phyloP scores from a whole-genome alignment of 2,888 invertebrate genomes.

The Eupithecia inturbata region DNA sequence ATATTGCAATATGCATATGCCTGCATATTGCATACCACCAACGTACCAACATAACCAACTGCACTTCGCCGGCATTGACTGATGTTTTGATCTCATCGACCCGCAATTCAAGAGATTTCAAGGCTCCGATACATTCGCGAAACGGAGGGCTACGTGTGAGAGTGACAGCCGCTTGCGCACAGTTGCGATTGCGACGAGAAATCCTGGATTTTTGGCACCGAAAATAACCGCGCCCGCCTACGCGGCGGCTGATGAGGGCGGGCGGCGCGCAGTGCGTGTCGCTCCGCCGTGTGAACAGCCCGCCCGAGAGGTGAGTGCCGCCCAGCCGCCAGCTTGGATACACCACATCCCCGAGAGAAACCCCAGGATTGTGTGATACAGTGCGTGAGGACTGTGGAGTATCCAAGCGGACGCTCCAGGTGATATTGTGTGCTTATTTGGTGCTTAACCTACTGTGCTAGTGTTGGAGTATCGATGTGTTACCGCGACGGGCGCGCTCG shows the following conservation, averaged over 20 bases:
- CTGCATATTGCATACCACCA: not conserved
- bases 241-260: conserved; percentile 69
- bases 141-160: conserved; percentile 57
- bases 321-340: conserved; percentile 64
- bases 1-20: not conserved
- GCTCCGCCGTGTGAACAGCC: conserved; percentile 84
- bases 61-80: conserved; percentile 40
- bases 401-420: conserved; percentile 66
- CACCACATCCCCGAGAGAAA: conserved; percentile 48
- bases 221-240: conserved; percentile 80
- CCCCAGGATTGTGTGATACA: conserved; percentile 36
- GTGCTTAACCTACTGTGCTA: conserved; percentile 37
- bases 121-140: conserved; percentile 45
- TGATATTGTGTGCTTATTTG: conserved; percentile 54
- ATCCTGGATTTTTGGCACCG: conserved; percentile 83
- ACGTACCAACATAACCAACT: not conserved
- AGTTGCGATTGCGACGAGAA: conserved; percentile 50
- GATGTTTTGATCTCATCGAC: conserved; percentile 43
- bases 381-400: conserved; percentile 57
- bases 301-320: conserved; percentile 79
- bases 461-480: conserved; percentile 46
- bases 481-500: conserved; percentile 46
- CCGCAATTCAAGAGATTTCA: conserved; percentile 46
- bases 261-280: conserved; percentile 81
- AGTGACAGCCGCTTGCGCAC: conserved; percentile 55